phyloP scores from a whole-genome alignment of 2,797 vertebrate genomes.

The Silurus lanzhouensis region DNA sequence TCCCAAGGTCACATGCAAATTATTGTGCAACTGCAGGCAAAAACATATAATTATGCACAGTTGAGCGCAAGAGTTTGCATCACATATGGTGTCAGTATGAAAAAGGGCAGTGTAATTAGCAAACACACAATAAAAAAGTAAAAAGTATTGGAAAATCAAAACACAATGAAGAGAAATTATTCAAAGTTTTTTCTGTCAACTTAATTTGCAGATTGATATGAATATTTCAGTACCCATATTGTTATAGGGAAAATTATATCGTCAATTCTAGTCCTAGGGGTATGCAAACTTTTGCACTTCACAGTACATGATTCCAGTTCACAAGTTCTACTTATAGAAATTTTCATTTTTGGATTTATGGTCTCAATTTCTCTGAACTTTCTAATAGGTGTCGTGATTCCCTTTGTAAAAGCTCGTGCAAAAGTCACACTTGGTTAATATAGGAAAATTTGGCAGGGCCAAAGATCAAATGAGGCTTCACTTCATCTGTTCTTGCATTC shows the following conservation, averaged over 20 bases:
- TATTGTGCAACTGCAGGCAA: background rate
- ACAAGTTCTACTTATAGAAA: background rate
- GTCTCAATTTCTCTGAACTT: constrained; percentile 16
- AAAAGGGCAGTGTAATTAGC: background rate
- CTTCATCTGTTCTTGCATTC: constrained; percentile 48
- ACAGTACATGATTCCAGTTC: background rate
- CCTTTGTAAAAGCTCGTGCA: constrained; percentile 9
- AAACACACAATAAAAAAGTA: background rate
- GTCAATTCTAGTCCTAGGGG: background rate
- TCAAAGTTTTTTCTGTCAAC: background rate
- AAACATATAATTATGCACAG: constrained; percentile 4
- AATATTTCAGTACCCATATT: background rate
- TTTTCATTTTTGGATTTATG: constrained; percentile 2
- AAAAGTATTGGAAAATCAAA: background rate
- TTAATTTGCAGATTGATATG: background rate
- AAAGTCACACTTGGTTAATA: constrained; percentile 32
- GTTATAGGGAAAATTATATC: background rate
- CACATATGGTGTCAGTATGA: background rate
- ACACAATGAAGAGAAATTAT: background rate
- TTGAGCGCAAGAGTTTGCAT: background rate
- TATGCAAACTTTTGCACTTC: background rate
- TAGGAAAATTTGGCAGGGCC: constrained; percentile 30
- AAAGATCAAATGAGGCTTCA: constrained; percentile 51
- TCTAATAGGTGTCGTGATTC: constrained; percentile 56
- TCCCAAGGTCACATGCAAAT: constrained; percentile 14